Evolutionary conservation across 2,888 invertebrate genomes (phyloP).

Genomic region (Dryadula phaetusa): DNA sequence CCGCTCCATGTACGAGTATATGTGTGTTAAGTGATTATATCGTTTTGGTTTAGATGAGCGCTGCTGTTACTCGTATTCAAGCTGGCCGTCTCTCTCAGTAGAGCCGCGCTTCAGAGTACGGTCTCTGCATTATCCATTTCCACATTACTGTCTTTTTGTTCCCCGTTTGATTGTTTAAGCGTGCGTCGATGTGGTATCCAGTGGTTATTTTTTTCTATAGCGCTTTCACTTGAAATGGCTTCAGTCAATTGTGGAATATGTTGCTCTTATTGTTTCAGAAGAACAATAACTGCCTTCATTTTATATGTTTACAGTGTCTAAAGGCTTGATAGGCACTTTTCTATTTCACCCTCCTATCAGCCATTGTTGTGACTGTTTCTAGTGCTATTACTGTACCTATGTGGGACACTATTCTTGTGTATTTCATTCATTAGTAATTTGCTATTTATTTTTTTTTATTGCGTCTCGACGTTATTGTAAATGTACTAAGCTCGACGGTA

Average conservation of each 20-base stretch:
- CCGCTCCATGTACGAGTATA: no score
- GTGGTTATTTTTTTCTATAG: conserved; percentile 75
- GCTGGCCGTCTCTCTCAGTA: conserved; percentile 47
- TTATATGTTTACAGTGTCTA: conserved; percentile 81
- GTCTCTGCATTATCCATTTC: conserved; percentile 79
- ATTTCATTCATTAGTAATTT: conserved; percentile 45
- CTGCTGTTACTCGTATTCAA: conserved; percentile 30
- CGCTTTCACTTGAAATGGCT: conserved; percentile 79
- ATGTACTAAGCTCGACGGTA: conserved; percentile 21
- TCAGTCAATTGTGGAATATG: conserved; percentile 82
- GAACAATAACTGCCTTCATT: conserved; percentile 81
- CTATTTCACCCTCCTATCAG: conserved; percentile 60
- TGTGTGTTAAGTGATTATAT: conserved; percentile 11
- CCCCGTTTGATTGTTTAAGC: conserved; percentile 82
- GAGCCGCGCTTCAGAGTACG: conserved; percentile 50
- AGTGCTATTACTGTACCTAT: conserved; percentile 46
- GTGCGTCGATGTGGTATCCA: conserved; percentile 82
- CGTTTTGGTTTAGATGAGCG: conserved; percentile 16
- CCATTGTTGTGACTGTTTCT: conserved; percentile 48
- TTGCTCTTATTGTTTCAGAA: conserved; percentile 80
- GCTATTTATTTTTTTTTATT: conserved; percentile 40
- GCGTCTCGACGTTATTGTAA: conserved; percentile 28
- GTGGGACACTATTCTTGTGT: conserved; percentile 45
- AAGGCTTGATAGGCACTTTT: conserved; percentile 77
- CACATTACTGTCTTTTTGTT: conserved; percentile 83